These are phyloP conservation scores for Hydrochoerus hydrochaeris DNA, from an alignment of 2,113 vertebrate species.

Conservation along the genomic window DNA sequence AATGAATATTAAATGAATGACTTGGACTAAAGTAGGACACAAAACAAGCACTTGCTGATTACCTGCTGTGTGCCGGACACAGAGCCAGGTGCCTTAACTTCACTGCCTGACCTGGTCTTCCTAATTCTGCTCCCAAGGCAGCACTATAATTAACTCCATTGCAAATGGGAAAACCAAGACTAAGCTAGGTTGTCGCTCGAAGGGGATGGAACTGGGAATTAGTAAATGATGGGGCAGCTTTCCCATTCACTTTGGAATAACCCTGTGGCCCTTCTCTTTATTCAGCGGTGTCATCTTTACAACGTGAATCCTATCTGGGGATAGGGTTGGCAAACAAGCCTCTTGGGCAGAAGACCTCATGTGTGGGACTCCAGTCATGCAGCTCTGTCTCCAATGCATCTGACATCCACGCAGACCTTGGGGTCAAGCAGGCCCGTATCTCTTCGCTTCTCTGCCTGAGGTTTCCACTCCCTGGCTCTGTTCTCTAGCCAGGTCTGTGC, in stretches of 20 bases:
- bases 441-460: background rate
- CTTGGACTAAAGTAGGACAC: background rate
- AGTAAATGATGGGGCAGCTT: background rate
- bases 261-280: background rate
- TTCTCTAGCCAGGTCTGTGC: fast-evolving
- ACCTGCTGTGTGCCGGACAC: background rate
- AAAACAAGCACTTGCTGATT: background rate
- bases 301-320: background rate
- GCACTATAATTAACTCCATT: background rate
- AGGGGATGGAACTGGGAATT: background rate
- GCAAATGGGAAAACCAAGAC: background rate
- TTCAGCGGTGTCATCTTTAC: background rate
- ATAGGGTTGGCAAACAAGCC: background rate
- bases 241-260: background rate
- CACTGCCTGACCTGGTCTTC: background rate
- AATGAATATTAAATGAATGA: background rate
- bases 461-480: background rate
- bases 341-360: background rate
- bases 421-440: background rate
- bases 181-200: background rate
- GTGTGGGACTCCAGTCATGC: background rate
- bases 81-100: background rate
- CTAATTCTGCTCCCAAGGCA: background rate
- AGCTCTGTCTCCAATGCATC: background rate
- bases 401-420: background rate